These are phyloP conservation scores for Euura saliciscinereae DNA, from an alignment of 1,140 invertebrate genomes.

Conservation along the genomic window DNA sequence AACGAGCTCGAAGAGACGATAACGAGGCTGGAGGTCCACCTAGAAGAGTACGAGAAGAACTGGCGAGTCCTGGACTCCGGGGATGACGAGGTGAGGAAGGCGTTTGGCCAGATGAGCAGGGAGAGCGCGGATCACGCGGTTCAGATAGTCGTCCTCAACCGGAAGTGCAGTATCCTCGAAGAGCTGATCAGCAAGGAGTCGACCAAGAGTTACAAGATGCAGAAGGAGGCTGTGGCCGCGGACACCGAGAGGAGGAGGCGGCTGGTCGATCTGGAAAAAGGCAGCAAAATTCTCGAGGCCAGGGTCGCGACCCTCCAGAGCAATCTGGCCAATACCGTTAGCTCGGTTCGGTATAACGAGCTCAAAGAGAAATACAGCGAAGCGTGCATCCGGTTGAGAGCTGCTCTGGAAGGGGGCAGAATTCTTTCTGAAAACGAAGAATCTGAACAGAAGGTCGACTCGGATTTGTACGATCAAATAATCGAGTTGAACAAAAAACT, in stretches of 20 bases:
- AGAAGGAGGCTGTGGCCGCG: constrained; percentile 42
- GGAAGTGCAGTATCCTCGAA: constrained; percentile 44
- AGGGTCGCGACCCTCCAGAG: constrained; percentile 41
- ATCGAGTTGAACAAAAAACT: constrained; percentile 49
- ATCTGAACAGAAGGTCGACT: constrained; percentile 41
- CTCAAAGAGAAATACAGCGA: constrained; percentile 49
- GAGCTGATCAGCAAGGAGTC: constrained; percentile 43
- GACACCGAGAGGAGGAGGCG: constrained; percentile 40
- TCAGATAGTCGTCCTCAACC: constrained; percentile 34
- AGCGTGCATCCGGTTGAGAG: constrained; percentile 45
- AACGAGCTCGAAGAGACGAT: constrained; percentile 30
- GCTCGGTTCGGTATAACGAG: constrained; percentile 38
- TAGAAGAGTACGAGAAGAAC: constrained; percentile 40
- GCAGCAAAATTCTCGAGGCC: constrained; percentile 40
- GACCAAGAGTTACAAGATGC: constrained; percentile 40
- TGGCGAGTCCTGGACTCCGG: constrained; percentile 32
- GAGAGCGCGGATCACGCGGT: constrained; percentile 31
- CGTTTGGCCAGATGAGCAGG: constrained; percentile 34
- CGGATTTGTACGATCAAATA: constrained; percentile 51
- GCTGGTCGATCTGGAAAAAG: constrained; percentile 42
- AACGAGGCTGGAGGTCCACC: constrained; percentile 27
- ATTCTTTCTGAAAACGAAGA: constrained; percentile 17
- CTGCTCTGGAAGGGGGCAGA: constrained; percentile 38
- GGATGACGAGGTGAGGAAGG: constrained; percentile 35
- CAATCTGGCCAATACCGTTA: constrained; percentile 43